Base-by-base conservation (phyloP, 2,888 invertebrate genomes). In the Atrina japonica region DNA sequence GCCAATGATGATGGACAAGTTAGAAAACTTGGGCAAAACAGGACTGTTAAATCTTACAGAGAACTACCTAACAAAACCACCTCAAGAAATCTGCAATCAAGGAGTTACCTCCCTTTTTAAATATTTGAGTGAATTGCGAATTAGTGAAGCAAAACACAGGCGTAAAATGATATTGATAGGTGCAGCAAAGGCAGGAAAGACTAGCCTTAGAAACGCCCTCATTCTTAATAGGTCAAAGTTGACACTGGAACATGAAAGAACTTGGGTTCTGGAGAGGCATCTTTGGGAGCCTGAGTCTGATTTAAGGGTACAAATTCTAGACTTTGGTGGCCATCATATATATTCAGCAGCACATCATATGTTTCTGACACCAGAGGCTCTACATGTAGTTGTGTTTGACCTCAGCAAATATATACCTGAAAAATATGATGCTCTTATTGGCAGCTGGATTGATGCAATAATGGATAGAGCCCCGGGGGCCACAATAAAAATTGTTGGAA, bases 271-370 rank as follows among this genome's bases (percentile, higher is more conserved):
- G 73, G 87, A 87, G 53, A 76, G 86, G 41, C 86, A 86, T 64
- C 76, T 87, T 6, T 87, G 87, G 87, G 87, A 87, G 61, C 87
- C 87, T 0, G 84, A 86, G 50, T 82, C 85, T 1, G 78, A 82
- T n/a, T 70, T 86, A 11, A 64, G 86, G 18, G 82, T 87, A 18
- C 86, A 86, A 76, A 81, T 87, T 27, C 75, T 87, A 11, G 87
- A 87, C 71, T 87, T 87, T 80, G 87, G 87, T 1, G 87, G 87
- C 2, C 87, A 87, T 66, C 86, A 87, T 61, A 85, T 87, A 35
- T 87, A 87, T 71, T 86, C 86, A n/a, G 87, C 86, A n/a, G 87
- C 87, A 6, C 86, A 87, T 55, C 86, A 87, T 73, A 82, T 87
- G 83, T 87, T 86, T 55, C 76, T 87, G 18, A 85, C 87, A 0